phyloP scores from a whole-genome alignment of 2,797 vertebrate genomes.

The Hipposideros larvatus region DNA sequence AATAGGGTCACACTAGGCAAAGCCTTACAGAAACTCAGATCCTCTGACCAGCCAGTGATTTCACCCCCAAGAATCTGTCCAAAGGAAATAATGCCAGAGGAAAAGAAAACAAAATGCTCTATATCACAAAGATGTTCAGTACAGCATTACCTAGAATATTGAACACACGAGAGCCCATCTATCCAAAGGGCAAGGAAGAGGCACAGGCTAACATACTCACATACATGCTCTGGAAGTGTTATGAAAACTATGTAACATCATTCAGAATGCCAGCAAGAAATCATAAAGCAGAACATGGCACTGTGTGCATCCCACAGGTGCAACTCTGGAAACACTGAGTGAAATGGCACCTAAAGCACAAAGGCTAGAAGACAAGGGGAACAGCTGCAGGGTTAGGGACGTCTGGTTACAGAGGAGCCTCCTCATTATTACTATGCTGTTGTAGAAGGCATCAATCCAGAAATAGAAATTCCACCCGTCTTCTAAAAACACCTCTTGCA shows the following conservation, averaged over 20 bases:
- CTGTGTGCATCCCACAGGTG: neutral
- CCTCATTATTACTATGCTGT: neutral
- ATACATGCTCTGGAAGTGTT: too few species aligned
- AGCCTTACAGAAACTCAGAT: neutral
- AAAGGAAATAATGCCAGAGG: neutral
- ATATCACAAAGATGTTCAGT: neutral
- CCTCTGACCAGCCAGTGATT: neutral
- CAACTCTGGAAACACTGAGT: neutral
- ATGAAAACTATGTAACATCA: neutral
- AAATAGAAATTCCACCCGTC: neutral
- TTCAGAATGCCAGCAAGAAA: neutral
- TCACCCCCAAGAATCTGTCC: neutral
- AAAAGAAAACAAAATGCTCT: neutral
- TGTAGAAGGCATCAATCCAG: neutral
- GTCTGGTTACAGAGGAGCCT: neutral
- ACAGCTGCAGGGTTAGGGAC: neutral
- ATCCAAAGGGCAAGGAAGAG: neutral
- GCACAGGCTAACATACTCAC: accelerated
- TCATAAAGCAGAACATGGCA: neutral
- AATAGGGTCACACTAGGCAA: neutral
- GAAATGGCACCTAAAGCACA: neutral
- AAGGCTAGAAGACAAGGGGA: neutral
- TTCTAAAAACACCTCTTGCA: neutral
- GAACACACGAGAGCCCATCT: neutral
- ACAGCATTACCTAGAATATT: neutral